Evolutionary conservation across 2,888 invertebrate genomes (phyloP), one percentile per base, ranked within the genome.

Genomic region (Drosophila mettleri): DNA sequence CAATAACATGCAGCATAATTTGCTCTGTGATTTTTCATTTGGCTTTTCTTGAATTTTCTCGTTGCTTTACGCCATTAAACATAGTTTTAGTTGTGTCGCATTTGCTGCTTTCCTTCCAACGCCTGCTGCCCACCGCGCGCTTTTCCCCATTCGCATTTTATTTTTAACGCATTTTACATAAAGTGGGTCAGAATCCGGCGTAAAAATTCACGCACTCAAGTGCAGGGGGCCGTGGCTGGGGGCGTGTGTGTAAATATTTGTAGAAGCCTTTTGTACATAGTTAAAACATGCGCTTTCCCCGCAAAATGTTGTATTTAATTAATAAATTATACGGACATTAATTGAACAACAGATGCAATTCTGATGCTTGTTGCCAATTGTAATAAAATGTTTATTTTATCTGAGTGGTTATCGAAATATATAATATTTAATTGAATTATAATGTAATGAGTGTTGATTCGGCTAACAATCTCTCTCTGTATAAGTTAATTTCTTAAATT

Each of bases 1-100:
- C 63, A 69, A 81, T 88, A 88, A 81, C 82, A 88, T 83, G 88
- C 88, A 88, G 67, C 86, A 82, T 82, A 85, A 82, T 82, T 82
- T 82, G 82, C 80, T 77, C 49, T 72, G 86, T 69, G 84, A 86
- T 86, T 81, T 86, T 55, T 84, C 84, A 85, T 79, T 80, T 74
- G 60, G 64, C 22, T 49, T 49, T 34, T 49, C 14, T 49, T 9
- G 10, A 22, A 12, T 53, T 61, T 45, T 38, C 18, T 52, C 18
- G 14, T 20, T 33, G 20, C n/a, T 9, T 38, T 49, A 24, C 34
- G 66, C 66, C 78, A 78, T 84, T 67, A 75, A 75, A 68, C 79
- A 78, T 71, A 65, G 66, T 69, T 58, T 49, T 43, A 34, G 36
- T 16, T 27, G 38, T 36, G 48, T 49, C 52, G 33, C 53, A 45